These are phyloP conservation scores for Trachelus iudaicus DNA, from an alignment of 2,888 invertebrate species.

Conservation along the genomic window DNA sequence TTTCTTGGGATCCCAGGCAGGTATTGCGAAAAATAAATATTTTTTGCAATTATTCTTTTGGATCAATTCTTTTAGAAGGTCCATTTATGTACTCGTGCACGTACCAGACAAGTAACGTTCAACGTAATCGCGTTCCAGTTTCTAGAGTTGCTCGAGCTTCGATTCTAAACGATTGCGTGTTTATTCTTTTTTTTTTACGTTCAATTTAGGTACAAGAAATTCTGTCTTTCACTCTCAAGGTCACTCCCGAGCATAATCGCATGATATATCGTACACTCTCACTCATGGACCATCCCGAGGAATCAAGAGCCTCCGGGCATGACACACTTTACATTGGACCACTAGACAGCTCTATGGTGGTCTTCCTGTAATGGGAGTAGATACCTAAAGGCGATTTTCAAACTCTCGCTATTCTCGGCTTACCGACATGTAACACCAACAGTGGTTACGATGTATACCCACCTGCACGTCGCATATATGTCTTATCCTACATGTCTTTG, in stretches of 20 bases:
- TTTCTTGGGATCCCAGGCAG: background rate
- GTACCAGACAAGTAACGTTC: background rate
- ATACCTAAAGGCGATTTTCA: background rate
- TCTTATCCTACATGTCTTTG: background rate
- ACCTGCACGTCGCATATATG: background rate
- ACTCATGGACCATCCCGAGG: background rate
- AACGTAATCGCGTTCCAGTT: background rate
- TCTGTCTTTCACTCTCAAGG: background rate
- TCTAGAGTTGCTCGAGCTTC: background rate
- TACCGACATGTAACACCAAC: background rate
- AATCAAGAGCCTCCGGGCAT: background rate
- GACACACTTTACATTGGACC: background rate
- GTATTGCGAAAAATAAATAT: background rate
- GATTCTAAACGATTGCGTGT: background rate
- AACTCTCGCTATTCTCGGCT: background rate
- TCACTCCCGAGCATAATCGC: background rate
- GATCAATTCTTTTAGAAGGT: background rate
- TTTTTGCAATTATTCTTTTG: background rate
- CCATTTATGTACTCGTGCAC: background rate
- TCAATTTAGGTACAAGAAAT: background rate
- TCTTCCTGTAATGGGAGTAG: background rate
- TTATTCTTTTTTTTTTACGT: background rate
- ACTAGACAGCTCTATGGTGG: background rate
- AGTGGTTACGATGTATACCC: background rate
- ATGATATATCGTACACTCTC: background rate